Conservation (phyloP, 2,113 vertebrate species). For the Sclerurus mexicanus region DNA sequence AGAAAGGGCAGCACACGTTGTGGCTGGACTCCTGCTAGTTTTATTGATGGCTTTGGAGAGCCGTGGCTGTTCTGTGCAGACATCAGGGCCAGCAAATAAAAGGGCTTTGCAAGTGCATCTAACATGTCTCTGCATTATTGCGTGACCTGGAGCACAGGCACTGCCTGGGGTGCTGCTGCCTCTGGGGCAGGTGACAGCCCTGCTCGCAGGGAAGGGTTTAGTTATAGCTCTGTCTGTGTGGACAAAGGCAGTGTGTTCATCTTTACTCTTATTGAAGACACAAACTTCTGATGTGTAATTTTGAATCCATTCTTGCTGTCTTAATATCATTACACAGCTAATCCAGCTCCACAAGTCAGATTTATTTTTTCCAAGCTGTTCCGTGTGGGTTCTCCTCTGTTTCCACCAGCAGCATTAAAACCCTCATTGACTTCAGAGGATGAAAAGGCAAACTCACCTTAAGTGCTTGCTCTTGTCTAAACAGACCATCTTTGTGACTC, state of each 20-base stretch:
- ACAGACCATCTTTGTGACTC: background rate
- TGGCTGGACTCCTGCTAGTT: background rate
- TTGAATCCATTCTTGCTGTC: background rate
- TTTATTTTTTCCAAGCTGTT: background rate
- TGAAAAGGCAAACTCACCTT: background rate
- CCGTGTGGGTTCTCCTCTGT: background rate
- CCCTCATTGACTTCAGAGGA: background rate
- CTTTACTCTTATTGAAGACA: background rate
- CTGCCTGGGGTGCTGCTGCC: background rate
- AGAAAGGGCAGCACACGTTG: background rate
- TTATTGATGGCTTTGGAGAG: background rate
- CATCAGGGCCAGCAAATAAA: background rate
- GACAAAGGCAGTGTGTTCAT: background rate
- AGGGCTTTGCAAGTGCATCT: background rate
- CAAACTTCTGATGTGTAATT: background rate
- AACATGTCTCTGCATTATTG: background rate
- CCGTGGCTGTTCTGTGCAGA: background rate
- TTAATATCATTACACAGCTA: background rate
- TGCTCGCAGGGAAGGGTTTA: background rate
- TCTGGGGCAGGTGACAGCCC: background rate
- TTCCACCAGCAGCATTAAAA: background rate
- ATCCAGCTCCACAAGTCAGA: background rate
- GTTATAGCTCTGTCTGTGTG: background rate
- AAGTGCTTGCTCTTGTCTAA: background rate
- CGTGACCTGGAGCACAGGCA: accelerated